A percentile compares a stretch with the other conserved stretches of the same genome.
phyloP scores from a whole-genome alignment of 64 coral and sea anemone species.

The Stichodactyla helianthus region DNA sequence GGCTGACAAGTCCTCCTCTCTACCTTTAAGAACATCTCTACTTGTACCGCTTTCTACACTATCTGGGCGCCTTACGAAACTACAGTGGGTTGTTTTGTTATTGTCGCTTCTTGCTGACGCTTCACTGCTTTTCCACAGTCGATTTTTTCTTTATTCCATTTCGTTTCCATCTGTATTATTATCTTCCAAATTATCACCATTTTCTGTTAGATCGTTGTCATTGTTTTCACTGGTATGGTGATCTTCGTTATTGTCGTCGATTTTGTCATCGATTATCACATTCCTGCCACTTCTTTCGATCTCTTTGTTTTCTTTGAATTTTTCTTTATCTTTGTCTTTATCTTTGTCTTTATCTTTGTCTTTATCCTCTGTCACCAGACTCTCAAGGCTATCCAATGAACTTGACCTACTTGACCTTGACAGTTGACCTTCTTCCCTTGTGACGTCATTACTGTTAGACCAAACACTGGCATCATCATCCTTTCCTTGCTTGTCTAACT shows the following conservation, averaged over 20 bases:
- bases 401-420: not conserved
- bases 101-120: not conserved
- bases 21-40: not conserved
- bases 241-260: too few species aligned
- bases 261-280: not conserved
- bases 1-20: not conserved
- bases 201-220: not conserved
- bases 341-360: not conserved
- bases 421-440: not conserved
- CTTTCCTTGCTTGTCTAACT: not conserved
- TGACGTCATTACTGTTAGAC: not conserved
- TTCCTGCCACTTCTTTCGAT: too few species aligned
- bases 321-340: not conserved
- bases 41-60: not conserved
- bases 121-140: not conserved
- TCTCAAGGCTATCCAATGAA: not conserved
- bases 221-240: not conserved
- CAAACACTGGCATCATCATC: not conserved
- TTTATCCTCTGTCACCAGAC: not conserved
- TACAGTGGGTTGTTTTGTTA: not conserved
- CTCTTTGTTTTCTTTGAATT: not conserved
- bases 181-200: too few species aligned
- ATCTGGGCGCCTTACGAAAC: not conserved
- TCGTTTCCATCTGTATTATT: too few species aligned
- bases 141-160: not conserved